phyloP scores from a whole-genome alignment of 2,113 vertebrate species.

The Oncorhynchus masou region DNA sequence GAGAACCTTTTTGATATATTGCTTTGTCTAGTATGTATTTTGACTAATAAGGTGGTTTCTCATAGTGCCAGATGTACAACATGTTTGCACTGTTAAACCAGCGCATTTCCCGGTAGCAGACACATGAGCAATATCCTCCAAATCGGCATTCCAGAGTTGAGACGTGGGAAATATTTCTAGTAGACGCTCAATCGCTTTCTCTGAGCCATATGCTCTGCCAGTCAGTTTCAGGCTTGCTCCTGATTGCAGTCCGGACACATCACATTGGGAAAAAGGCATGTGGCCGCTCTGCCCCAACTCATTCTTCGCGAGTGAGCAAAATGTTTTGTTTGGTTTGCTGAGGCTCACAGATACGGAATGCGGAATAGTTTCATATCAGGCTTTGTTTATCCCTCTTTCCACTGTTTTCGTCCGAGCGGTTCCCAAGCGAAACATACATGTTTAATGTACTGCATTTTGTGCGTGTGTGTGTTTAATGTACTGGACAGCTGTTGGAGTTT shows the following conservation, averaged over 20 bases:
- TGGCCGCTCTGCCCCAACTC: constrained; percentile 20
- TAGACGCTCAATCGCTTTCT: constrained; percentile 9
- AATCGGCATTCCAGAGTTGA: constrained; percentile 35
- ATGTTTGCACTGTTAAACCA: constrained; percentile 38
- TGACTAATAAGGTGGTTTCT: constrained; percentile 49
- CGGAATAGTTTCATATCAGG: constrained; percentile 42
- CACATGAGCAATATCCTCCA: constrained; percentile 62
- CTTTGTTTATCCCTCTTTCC: constrained; percentile 37
- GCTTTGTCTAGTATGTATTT: constrained; percentile 2
- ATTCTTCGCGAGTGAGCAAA: constrained; percentile 29
- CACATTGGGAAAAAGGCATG: constrained; percentile 6
- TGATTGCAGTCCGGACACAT: neutral
- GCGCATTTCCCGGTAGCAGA: constrained; percentile 46
- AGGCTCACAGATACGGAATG: constrained; percentile 32
- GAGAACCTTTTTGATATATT: neutral
- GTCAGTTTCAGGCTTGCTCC: neutral
- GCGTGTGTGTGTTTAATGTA: constrained; percentile 13
- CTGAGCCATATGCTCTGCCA: too few relatives aligned
- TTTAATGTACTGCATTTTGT: constrained; percentile 24
- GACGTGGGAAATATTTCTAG: constrained; percentile 65
- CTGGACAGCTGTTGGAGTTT: constrained; percentile 22
- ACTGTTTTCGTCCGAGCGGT: constrained; percentile 20
- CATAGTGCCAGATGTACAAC: constrained; percentile 62
- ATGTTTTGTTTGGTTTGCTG: constrained; percentile 40
- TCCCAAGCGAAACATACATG: constrained; percentile 24